Base-by-base conservation (phyloP, 2,888 invertebrate genomes). In the Drosophila limbata region DNA sequence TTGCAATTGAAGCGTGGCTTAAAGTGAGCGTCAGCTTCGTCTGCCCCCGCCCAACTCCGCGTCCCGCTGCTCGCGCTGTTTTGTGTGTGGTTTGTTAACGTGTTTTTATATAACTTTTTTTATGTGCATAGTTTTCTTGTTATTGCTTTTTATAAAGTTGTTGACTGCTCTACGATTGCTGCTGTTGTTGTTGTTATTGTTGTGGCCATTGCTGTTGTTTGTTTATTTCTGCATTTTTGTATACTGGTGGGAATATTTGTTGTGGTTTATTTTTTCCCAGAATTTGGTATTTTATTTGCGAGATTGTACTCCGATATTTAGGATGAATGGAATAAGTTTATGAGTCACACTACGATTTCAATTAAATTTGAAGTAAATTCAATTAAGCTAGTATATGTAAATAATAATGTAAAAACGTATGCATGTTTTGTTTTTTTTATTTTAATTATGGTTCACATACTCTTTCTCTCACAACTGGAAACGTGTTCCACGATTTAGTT, bases 1-100 rank as follows among this genome's bases (percentile, higher is more conserved):
- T 87, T 83, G 86, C 88, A 86, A 88, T 88, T 85, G 85, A 85
- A 85, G 85, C 85, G 85, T 88, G 86, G 86, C 84, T 88, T 73
- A 74, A 70, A 83, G 79, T 79, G 77, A 79, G 74, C 74, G 79
- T 56, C 55, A 44, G 19, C 53, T 21, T 73, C 59, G 37, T 52
- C 65, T 60, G 15, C 44, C 37, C 50, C 52, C 55, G 2, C 47
- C 19, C 53, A 39, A 15, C 19, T 17, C 67, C 39, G 39, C 37
- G 37, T 19, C 25, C 51, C n/a, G 9, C 28, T 4, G n/a, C 40
- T 31, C 37, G 39, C 42, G 15, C 25, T 42, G 51, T 9, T 62
- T 62, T 63, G 40, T 72, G 61, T 47, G 57, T 57, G 60, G 66
- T 60, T 74, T 66, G 72, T 60, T 71, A 77, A 77, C 81, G 77